A percentile compares a stretch with the other conserved stretches of the same genome.
Conservation (phyloP, 1,140 invertebrate species). For the Sitodiplosis mosellana region DNA sequence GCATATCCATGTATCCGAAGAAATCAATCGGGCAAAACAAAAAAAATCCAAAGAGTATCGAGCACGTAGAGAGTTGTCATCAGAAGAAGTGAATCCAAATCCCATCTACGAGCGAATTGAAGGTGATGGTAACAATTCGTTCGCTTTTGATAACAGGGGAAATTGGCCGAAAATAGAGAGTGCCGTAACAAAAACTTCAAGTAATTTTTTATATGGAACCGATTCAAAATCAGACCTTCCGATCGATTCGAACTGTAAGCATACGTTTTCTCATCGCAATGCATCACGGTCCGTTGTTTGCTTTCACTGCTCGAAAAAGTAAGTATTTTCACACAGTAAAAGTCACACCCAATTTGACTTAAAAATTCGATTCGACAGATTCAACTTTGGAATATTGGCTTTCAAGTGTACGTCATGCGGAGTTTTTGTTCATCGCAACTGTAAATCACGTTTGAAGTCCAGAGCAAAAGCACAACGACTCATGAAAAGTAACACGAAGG, state of each 20-base stretch:
- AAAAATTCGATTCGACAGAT: no score
- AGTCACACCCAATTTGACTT: no score
- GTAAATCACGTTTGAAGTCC: conserved; percentile 60
- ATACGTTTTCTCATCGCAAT: conserved; percentile 65
- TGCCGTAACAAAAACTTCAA: conserved; percentile 12
- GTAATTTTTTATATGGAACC: background rate
- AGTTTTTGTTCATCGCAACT: conserved; percentile 49
- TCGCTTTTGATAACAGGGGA: no score
- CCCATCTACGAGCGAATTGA: background rate
- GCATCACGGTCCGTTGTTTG: conserved; percentile 72
- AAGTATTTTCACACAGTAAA: conserved; percentile 12
- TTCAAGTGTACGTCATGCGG: conserved; percentile 60
- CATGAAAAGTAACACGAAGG: conserved; percentile 42
- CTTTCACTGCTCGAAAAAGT: conserved; percentile 60
- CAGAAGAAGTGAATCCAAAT: conserved; percentile 13
- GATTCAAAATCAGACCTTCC: background rate
- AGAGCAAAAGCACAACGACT: conserved; percentile 16
- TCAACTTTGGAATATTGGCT: conserved; percentile 54
- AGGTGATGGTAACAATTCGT: no score
- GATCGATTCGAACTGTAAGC: conserved; percentile 24
- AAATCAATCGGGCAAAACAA: conserved; percentile 29
- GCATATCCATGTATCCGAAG: conserved; percentile 53
- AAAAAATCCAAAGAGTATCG: no score
- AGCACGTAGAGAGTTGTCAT: conserved; percentile 9
- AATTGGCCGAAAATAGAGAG: background rate